A percentile compares a stretch with the other conserved stretches of the same genome.
Evolutionary conservation across 1,140 invertebrate genomes (phyloP).

Genomic region (Dendrolimus punctatus): DNA sequence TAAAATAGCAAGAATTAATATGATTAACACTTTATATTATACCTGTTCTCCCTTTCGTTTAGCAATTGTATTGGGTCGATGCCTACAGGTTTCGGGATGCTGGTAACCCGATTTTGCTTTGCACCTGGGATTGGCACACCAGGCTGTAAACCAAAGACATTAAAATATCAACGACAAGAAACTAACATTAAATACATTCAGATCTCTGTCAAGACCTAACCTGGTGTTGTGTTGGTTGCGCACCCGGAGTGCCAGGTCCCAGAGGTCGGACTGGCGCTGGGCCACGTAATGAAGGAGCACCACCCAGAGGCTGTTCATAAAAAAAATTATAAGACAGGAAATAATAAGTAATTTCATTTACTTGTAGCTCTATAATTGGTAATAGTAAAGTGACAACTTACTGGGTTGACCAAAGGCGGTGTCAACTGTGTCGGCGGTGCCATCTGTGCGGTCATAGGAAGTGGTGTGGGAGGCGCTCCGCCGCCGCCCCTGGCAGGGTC

Average conservation of each 20-base stretch:
- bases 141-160: slow-evolving; percentile 61
- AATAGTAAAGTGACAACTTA: slow-evolving; percentile 19
- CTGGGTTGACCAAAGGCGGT: slow-evolving; percentile 65
- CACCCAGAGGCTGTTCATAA: slow-evolving; percentile 26
- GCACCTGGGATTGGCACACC: slow-evolving; percentile 72
- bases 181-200: not conserved
- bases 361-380: slow-evolving; percentile 3
- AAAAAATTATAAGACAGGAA: slow-evolving; percentile 1
- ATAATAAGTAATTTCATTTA: slow-evolving; percentile 6
- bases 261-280: slow-evolving; percentile 45
- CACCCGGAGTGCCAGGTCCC: slow-evolving; percentile 46
- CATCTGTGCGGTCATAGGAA: slow-evolving; percentile 74
- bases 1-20: not conserved
- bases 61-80: slow-evolving; percentile 94
- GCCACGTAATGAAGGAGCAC: slow-evolving; percentile 33
- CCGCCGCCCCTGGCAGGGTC: slow-evolving; percentile 64
- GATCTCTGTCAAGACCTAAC: slow-evolving; percentile 4
- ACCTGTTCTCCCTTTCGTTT: slow-evolving; percentile 95
- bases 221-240: slow-evolving; percentile 42
- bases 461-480: slow-evolving; percentile 73
- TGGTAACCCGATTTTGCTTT: slow-evolving; percentile 88
- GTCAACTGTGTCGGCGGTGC: slow-evolving; percentile 72
- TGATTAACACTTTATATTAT: slow-evolving; percentile 26
- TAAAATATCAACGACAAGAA: slow-evolving; percentile 29
- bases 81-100: slow-evolving; percentile 91